Percentiles rank a stretch among this genome's conserved stretches.
These are phyloP conservation scores for Dasypus novemcinctus DNA, from an alignment of 2,113 vertebrate species.

Conservation along the genomic window DNA sequence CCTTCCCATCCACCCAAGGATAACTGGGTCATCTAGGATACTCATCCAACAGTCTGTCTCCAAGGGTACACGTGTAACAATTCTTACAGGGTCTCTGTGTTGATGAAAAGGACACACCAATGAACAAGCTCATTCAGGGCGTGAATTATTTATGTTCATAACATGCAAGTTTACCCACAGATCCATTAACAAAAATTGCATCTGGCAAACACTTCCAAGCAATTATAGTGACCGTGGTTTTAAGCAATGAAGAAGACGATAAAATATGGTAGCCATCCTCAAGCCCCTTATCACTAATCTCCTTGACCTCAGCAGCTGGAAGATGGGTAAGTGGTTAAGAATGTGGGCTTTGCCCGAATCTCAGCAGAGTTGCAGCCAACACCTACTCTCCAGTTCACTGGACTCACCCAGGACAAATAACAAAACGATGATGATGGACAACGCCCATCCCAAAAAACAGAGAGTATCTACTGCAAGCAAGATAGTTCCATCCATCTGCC, in stretches of 20 bases:
- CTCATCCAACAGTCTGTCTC: neutral
- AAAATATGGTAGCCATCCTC: neutral
- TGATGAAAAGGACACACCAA: neutral
- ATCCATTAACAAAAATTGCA: conserved; percentile 52
- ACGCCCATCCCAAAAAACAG: too few relatives aligned
- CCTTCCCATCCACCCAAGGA: neutral
- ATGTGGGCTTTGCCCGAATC: neutral
- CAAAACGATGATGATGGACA: too few relatives aligned
- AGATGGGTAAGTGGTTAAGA: too few relatives aligned
- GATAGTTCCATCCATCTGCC: too few relatives aligned
- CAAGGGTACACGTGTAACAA: fast-evolving
- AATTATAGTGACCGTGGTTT: conserved; percentile 52
- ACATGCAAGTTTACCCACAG: conserved; percentile 46
- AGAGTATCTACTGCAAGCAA: too few relatives aligned
- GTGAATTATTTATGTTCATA: conserved; percentile 57
- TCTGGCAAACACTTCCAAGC: conserved; percentile 65
- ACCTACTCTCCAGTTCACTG: too few relatives aligned
- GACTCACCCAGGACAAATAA: too few relatives aligned
- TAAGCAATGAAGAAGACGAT: neutral
- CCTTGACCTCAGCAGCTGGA: too few relatives aligned
- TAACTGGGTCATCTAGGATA: neutral
- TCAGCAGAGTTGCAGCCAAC: neutral
- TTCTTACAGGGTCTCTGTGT: neutral
- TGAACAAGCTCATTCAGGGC: neutral
- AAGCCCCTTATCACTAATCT: neutral